A percentile compares a stretch with the other conserved stretches of the same genome.
Conservation (phyloP, 2,797 vertebrate genomes). For the Cirrhinus molitorella region DNA sequence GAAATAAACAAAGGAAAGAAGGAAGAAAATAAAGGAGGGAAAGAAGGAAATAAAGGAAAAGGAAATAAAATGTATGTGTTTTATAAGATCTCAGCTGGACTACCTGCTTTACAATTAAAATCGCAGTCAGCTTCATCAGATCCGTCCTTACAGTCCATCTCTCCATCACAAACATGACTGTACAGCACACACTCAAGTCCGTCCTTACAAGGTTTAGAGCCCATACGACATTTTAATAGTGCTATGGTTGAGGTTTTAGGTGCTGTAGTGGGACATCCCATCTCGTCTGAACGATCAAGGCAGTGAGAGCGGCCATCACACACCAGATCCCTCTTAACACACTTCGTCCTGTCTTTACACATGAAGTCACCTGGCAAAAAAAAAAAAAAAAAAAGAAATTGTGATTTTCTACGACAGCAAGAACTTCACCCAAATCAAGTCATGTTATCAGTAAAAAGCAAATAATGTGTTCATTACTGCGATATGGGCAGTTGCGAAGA, state of each 20-base stretch:
- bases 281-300: slow-evolving; percentile 63
- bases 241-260: neutral
- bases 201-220: slow-evolving; percentile 77
- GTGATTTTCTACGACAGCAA: no score
- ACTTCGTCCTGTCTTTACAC: slow-evolving; percentile 69
- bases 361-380: slow-evolving; percentile 68
- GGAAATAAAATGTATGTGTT: no score
- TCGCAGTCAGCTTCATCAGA: slow-evolving; percentile 78
- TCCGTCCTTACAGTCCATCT: slow-evolving; percentile 78
- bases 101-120: slow-evolving; percentile 74
- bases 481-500: slow-evolving; percentile 58
- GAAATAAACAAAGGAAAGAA: no score
- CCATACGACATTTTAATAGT: slow-evolving; percentile 68
- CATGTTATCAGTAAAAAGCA: neutral
- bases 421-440: neutral
- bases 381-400: no score
- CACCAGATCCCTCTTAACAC: slow-evolving; percentile 56
- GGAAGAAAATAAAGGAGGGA: no score
- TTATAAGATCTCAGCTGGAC: no score
- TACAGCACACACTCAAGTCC: slow-evolving; percentile 74
- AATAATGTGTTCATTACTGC: slow-evolving; percentile 58
- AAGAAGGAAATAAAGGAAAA: no score
- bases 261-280: slow-evolving; percentile 49
- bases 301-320: slow-evolving; percentile 76
- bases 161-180: slow-evolving; percentile 78